phyloP scores from a whole-genome alignment of 2,888 invertebrate species.

The Tricholauxania praeusta region DNA sequence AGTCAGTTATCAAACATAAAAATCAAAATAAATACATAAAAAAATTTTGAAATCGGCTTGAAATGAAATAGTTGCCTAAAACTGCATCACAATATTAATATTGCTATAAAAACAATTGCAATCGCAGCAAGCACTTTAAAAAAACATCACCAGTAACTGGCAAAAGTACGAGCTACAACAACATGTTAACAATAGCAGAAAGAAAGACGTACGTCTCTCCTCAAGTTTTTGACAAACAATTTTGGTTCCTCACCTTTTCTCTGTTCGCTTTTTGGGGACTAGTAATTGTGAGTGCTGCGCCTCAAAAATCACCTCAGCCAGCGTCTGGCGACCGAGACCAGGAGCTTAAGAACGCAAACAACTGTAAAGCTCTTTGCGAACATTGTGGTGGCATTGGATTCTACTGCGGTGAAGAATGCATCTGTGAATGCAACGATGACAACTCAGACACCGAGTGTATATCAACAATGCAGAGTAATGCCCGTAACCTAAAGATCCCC shows the following conservation, averaged over 20 bases:
- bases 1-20: neutral
- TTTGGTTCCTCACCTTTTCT: conserved; percentile 42
- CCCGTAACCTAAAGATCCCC: conserved; percentile 57
- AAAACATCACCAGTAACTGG: neutral
- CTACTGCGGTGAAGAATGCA: conserved; percentile 68
- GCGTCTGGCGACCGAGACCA: conserved; percentile 48
- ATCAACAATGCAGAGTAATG: conserved; percentile 60
- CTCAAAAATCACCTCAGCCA: conserved; percentile 6
- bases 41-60: no score
- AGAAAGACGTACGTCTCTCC: conserved; percentile 33
- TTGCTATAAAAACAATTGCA: conserved; percentile 5
- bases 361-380: conserved; percentile 64
- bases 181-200: conserved; percentile 21
- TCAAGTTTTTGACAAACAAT: neutral
- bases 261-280: conserved; percentile 44
- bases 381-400: conserved; percentile 66
- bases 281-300: conserved; percentile 27
- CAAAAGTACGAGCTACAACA: neutral
- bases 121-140: neutral
- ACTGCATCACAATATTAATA: conserved; percentile 6
- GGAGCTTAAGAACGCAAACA: conserved; percentile 57
- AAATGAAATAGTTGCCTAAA: neutral
- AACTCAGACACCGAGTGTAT: conserved; percentile 63
- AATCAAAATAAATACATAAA: neutral
- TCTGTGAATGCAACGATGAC: conserved; percentile 66